Conservation (phyloP, 2,113 vertebrate genomes). For the Ictalurus furcatus region DNA sequence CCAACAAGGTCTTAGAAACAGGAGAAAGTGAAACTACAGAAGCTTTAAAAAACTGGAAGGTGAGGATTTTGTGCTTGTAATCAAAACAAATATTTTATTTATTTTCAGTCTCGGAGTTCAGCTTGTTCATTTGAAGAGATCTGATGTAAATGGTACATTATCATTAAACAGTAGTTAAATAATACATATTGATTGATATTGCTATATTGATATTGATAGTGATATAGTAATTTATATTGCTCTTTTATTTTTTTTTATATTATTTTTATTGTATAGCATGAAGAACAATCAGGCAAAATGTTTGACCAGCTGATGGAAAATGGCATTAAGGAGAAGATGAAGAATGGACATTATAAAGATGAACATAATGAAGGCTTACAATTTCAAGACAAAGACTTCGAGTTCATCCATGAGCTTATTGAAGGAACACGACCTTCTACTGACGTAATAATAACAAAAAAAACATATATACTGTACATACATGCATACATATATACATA, state of each 20-base stretch:
- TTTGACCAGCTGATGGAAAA: conserved; percentile 87
- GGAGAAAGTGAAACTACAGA: background rate
- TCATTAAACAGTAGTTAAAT: background rate
- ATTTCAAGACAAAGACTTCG: too few species aligned
- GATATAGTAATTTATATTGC: background rate
- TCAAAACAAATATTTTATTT: background rate
- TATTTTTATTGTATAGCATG: conserved; percentile 72
- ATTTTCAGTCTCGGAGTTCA: background rate
- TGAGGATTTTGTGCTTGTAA: background rate
- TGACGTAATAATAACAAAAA: too few species aligned
- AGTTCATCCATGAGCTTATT: too few species aligned
- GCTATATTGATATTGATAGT: too few species aligned
- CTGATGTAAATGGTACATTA: background rate
- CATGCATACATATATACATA: too few species aligned
- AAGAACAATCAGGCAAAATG: conserved; percentile 83
- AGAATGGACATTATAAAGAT: background rate
- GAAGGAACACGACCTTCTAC: too few species aligned
- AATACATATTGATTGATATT: background rate
- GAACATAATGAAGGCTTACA: background rate
- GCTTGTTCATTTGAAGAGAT: background rate
- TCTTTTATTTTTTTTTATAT: background rate
- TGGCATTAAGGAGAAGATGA: conserved; percentile 69
- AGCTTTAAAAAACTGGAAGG: background rate
- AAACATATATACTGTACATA: too few species aligned
- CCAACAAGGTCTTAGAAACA: background rate